Conservation (phyloP, 2,797 vertebrate genomes). For the Myiotriccus ornatus region DNA sequence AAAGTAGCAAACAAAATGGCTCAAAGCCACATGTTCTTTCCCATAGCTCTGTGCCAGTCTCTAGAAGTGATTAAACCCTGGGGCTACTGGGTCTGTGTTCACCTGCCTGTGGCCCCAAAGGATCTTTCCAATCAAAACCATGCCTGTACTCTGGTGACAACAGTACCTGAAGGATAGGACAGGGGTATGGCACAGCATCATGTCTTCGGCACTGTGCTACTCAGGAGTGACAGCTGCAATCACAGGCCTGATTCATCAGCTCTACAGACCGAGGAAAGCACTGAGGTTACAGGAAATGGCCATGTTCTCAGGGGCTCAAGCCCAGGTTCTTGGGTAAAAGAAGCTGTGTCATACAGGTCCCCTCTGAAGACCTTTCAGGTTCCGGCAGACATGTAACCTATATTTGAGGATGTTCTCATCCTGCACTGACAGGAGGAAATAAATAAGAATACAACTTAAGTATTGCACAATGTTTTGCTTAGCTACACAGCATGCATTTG, state of each 20-base stretch:
- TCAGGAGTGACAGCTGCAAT: neutral
- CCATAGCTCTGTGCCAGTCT: slow-evolving; percentile 36
- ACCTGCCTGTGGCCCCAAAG: neutral
- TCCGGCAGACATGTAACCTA: neutral
- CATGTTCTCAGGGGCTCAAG: neutral
- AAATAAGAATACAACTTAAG: neutral
- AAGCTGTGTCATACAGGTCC: neutral
- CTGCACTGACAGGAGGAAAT: neutral
- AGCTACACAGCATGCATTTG: neutral
- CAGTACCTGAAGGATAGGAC: neutral
- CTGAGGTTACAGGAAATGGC: neutral
- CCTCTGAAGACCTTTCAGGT: neutral
- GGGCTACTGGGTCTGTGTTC: neutral
- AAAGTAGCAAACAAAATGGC: slow-evolving; percentile 33
- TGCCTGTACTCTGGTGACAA: neutral
- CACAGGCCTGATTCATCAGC: neutral
- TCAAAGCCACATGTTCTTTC: slow-evolving; percentile 51
- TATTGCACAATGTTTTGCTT: neutral
- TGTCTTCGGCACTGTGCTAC: neutral
- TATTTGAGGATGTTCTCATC: neutral
- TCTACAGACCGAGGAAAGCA: neutral
- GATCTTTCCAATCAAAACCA: neutral
- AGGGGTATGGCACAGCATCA: neutral
- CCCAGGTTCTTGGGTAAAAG: neutral
- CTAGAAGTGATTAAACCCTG: neutral